Base-by-base conservation (phyloP, 2,797 vertebrate species). In the Staurois parvus region DNA sequence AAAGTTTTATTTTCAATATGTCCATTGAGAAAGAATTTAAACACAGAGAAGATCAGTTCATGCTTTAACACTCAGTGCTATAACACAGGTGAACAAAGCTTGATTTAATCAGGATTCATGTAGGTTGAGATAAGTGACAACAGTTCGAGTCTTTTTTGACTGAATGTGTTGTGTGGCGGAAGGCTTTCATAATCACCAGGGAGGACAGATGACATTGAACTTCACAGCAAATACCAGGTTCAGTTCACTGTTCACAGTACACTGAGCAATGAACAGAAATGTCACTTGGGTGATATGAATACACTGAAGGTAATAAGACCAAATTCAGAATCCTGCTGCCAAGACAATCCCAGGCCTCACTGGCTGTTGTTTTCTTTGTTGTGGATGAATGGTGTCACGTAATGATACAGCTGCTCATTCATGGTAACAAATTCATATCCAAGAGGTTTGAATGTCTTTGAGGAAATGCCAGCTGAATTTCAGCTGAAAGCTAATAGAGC, bases 261-360 rank as follows among this genome's bases (percentile, higher is more conserved):
- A 73, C 48, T 56, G 30, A 86, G 68, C 85, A 83, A 52, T 83
- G 26, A 77, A 37, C 24, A 52, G 40, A 82, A 37, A 52, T 82
- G 76, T 86, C 67, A 77, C 64, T 67, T 29, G 28, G 52, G 75
- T 81, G 66, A 52, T 34, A 28, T 64, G 73, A 76, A 79, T 21
- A 67, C 40, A 72, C 5, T 21, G 26, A 28, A 72, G 79, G 15
- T 26, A 42, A 73, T 81, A 72, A 62, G 37, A 72, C 69, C 6
- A 12, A 64, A 26, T 17, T 17, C 13, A 6, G 59, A 28, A 32
- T 40, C 69, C 29, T 56, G 32, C 52, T 81, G 42, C 40, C 48
- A 34, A 26, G 69, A 29, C 34, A 81, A 81, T 29, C 52, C 29
- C 21, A 26, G n/a, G 8, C 59, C 64, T 12, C 4, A 66, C 26